These are phyloP conservation scores for Heterotis niloticus DNA, from an alignment of 2,113 vertebrate species.

Conservation along the genomic window DNA sequence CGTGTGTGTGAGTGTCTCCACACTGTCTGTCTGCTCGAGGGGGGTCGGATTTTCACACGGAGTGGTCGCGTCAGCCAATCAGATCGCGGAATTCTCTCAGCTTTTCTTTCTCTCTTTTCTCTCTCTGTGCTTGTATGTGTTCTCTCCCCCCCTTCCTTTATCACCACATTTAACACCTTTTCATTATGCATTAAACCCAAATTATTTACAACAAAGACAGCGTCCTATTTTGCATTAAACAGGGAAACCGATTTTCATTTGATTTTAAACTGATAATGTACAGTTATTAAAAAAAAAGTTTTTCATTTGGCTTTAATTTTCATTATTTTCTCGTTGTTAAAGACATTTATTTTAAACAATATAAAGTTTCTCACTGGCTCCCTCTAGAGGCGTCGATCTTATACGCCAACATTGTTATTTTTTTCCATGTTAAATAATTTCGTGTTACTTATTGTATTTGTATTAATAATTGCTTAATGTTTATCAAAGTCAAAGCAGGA, in stretches of 20 bases:
- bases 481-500: too few species aligned
- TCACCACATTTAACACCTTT: too few species aligned
- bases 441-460: not conserved
- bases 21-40: not conserved
- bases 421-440: not conserved
- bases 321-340: too few species aligned
- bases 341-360: not conserved
- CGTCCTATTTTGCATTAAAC: too few species aligned
- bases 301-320: too few species aligned
- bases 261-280: too few species aligned
- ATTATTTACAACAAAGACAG: too few species aligned
- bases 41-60: not conserved
- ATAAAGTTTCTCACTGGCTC: not conserved
- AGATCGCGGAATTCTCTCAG: not conserved
- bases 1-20: not conserved
- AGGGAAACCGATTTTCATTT: too few species aligned
- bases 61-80: constrained; percentile 6
- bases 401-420: not conserved
- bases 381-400: constrained; percentile 7
- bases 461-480: not conserved
- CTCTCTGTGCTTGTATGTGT: too few species aligned
- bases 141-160: too few species aligned
- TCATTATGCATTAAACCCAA: too few species aligned
- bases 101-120: too few species aligned
- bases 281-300: not conserved